Conservation (phyloP, 2,888 invertebrate species). For the Meiosimyza platycephala region DNA sequence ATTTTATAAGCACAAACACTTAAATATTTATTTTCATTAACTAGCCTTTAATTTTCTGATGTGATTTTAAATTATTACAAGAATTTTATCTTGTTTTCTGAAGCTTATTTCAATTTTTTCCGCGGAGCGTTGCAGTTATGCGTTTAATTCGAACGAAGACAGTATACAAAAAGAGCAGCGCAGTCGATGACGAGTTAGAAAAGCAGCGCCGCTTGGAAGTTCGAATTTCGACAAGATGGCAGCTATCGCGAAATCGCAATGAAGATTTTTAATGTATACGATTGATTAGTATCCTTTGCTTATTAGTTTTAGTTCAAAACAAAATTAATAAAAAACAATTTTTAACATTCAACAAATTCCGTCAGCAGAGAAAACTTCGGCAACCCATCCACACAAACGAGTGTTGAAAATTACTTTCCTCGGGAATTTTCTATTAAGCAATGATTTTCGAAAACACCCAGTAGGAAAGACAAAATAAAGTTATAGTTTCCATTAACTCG, state of each 20-base stretch:
- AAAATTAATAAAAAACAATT: neutral
- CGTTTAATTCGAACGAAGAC: slow-evolving; percentile 12
- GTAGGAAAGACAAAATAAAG: no score
- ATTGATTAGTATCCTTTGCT: neutral
- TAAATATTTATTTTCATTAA: no score
- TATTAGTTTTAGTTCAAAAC: slow-evolving; percentile 32
- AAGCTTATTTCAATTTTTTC: neutral
- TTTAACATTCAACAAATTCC: neutral
- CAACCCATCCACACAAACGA: no score
- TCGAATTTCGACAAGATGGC: slow-evolving; percentile 27
- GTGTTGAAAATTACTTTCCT: no score
- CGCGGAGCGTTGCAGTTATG: slow-evolving; percentile 8
- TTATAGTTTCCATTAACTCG: no score
- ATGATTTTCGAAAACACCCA: no score
- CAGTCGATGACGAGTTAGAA: slow-evolving; percentile 4
- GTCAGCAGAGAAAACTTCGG: neutral
- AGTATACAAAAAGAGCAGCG: slow-evolving; percentile 22
- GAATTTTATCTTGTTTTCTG: neutral
- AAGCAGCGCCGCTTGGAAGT: neutral
- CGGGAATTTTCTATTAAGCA: no score
- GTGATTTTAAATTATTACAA: no score
- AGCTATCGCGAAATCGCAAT: neutral
- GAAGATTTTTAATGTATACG: no score
- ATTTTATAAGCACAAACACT: no score
- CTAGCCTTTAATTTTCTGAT: no score